A percentile compares a stretch with the other conserved stretches of the same genome.
phyloP scores from a whole-genome alignment of 2,113 vertebrate species.

The Terrapene triunguis region DNA sequence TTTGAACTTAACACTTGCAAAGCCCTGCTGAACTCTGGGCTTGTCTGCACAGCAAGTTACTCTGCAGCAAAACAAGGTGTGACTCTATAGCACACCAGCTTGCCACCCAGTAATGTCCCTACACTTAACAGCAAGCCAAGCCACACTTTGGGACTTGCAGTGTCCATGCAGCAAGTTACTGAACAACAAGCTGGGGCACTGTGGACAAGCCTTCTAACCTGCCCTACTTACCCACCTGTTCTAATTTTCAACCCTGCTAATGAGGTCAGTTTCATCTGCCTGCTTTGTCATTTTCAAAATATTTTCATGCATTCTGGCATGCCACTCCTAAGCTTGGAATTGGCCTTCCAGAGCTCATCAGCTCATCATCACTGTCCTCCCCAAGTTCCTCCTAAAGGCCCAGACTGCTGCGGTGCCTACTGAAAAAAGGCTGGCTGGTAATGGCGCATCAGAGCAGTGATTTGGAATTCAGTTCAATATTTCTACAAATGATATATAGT shows the following conservation, averaged over 20 bases:
- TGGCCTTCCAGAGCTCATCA: not conserved
- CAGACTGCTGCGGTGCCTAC: not conserved
- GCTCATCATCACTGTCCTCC: not conserved
- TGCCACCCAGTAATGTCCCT: not conserved
- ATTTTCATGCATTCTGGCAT: not conserved
- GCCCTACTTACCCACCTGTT: not conserved
- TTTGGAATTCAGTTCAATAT: not conserved
- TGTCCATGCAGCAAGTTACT: not conserved
- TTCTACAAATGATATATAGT: not conserved
- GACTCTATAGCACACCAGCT: not conserved
- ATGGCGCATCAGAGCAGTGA: not conserved
- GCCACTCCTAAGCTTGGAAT: not conserved
- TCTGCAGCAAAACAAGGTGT: not conserved
- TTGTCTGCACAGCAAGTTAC: not conserved
- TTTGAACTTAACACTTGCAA: not conserved
- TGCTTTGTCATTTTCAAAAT: not conserved
- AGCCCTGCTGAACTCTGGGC: not conserved
- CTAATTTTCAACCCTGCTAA: not conserved
- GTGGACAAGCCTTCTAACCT: not conserved
- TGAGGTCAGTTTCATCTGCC: not conserved
- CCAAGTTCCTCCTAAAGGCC: not conserved
- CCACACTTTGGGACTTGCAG: not conserved
- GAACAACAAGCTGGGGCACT: not conserved
- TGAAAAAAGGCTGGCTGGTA: not conserved
- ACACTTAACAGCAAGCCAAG: not conserved